Conservation (phyloP, 92 coral and sea anemone genomes). For the Bergia sp. region DNA sequence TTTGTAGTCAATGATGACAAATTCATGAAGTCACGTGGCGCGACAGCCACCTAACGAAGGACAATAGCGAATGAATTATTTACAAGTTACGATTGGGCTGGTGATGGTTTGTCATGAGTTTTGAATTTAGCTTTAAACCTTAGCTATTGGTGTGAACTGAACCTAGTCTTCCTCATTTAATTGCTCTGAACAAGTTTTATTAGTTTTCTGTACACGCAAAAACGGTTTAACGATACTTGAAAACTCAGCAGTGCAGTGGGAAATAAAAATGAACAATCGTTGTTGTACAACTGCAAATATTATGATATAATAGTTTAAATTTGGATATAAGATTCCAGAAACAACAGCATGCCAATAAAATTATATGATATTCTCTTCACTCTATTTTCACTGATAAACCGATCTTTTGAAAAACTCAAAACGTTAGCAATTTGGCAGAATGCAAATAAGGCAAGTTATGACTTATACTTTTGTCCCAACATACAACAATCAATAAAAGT, state of each 20-base stretch:
- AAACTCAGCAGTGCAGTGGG: neutral
- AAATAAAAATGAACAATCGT: neutral
- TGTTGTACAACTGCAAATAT: neutral
- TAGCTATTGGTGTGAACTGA: neutral
- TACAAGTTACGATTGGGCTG: neutral
- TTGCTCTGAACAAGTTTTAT: neutral
- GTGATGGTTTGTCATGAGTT: neutral
- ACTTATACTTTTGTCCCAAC: neutral
- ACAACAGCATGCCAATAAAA: neutral
- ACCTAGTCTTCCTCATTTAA: neutral
- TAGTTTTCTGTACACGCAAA: neutral
- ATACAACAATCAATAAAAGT: neutral
- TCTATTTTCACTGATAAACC: neutral
- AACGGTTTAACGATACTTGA: neutral
- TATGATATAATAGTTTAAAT: neutral
- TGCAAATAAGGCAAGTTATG: neutral
- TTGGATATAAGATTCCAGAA: neutral
- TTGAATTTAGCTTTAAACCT: neutral
- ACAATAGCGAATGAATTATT: conserved; percentile 8
- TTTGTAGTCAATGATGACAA: neutral
- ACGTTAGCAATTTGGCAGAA: neutral
- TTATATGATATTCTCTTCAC: neutral
- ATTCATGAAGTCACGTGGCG: conserved; percentile 40
- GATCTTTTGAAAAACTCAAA: no score
- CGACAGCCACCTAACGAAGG: conserved; percentile 23